Percentiles rank a stretch among this genome's conserved stretches.
These are phyloP conservation scores for Therioaphis trifolii DNA, from an alignment of 2,888 invertebrate species.

Conservation along the genomic window DNA sequence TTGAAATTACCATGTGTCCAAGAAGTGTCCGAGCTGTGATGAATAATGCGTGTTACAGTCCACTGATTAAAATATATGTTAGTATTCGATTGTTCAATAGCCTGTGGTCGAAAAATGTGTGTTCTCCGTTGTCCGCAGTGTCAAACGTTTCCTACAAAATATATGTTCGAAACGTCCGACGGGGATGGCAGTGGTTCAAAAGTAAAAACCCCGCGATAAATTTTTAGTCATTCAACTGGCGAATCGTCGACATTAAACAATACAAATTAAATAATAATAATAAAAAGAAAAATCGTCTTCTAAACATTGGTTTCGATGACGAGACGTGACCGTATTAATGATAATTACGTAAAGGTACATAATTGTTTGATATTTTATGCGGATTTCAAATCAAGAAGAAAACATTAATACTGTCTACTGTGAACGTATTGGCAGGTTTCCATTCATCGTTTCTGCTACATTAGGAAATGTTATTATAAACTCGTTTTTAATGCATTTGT, in stretches of 20 bases:
- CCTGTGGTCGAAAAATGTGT: no score
- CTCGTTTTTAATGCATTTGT: conserved; percentile 10
- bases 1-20: background rate
- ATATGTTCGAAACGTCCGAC: background rate
- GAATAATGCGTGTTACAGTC: background rate
- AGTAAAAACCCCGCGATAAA: background rate
- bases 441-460: conserved; percentile 23
- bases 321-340: conserved; percentile 45
- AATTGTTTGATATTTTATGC: conserved; percentile 35
- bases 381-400: conserved; percentile 41
- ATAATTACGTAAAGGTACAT: conserved; percentile 51
- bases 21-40: background rate
- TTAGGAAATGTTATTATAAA: conserved; percentile 3
- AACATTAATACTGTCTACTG: conserved; percentile 23
- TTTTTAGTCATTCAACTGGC: conserved; percentile 5
- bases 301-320: conserved; percentile 12
- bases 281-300: conserved; percentile 40
- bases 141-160: background rate
- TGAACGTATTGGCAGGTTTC: conserved; percentile 41
- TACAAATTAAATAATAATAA: conserved; percentile 36
- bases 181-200: background rate
- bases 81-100: background rate
- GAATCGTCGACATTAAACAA: no score
- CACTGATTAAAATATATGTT: background rate
- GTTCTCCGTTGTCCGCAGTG: no score